phyloP scores from a whole-genome alignment of 2,888 invertebrate species.

The Clivina fossor region DNA sequence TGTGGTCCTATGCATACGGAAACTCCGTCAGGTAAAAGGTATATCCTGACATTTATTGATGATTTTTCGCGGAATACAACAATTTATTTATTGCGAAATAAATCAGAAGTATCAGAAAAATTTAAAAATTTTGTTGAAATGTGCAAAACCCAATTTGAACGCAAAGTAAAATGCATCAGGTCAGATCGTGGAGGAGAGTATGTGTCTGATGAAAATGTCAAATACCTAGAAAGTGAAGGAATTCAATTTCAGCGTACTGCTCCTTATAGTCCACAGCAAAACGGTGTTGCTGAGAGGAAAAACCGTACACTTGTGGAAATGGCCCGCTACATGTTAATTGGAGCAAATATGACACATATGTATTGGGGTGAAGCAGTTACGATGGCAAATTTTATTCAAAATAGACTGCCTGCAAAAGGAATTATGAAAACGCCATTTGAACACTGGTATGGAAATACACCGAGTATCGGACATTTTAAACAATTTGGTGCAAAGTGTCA shows the following conservation, averaged over 20 bases:
- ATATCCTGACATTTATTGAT: conserved; percentile 44
- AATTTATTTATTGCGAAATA: conserved; percentile 39
- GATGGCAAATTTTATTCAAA: conserved; percentile 30
- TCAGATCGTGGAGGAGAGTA: conserved; percentile 44
- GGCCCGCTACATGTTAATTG: conserved; percentile 32
- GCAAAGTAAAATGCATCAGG: conserved; percentile 37
- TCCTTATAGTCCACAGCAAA: conserved; percentile 42
- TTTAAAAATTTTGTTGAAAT: conserved; percentile 37
- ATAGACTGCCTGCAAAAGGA: conserved; percentile 7
- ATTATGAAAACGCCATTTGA: conserved; percentile 32
- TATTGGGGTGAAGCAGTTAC: conserved; percentile 29
- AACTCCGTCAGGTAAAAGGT: conserved; percentile 40
- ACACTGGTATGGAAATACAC: conserved; percentile 30
- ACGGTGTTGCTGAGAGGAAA: conserved; percentile 41
- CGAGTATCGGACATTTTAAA: conserved; percentile 28
- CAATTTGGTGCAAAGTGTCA: conserved; percentile 33
- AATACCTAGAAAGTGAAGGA: conserved; percentile 40
- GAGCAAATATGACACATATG: conserved; percentile 16
- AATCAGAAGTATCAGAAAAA: conserved; percentile 38
- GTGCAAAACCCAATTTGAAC: conserved; percentile 33
- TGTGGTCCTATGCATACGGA: conserved; percentile 44
- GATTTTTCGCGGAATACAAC: conserved; percentile 43
- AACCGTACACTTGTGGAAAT: conserved; percentile 38
- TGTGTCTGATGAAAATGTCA: conserved; percentile 32
- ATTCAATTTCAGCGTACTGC: conserved; percentile 38